Evolutionary conservation across 2,888 invertebrate species (phyloP).

Genomic region (Diplazon laetatorius): DNA sequence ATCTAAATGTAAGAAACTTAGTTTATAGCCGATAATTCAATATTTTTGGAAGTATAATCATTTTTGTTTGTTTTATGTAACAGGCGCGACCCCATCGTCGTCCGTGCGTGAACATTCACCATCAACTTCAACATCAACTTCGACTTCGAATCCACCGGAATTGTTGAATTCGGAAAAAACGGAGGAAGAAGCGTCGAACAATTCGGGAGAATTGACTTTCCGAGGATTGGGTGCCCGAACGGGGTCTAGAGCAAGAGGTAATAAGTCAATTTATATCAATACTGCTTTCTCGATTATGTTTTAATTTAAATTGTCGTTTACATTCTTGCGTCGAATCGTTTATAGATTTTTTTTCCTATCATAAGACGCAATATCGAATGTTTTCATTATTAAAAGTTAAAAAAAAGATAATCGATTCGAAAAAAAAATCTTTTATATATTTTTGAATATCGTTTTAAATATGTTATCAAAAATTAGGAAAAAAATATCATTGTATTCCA

Average conservation of each 20-base stretch:
- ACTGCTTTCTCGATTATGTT: too few relatives aligned
- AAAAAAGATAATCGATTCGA: too few relatives aligned
- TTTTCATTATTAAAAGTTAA: too few relatives aligned
- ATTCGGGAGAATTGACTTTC: conserved; percentile 18
- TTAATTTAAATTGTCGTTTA: too few relatives aligned
- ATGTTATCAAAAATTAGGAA: too few relatives aligned
- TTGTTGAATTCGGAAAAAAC: not conserved
- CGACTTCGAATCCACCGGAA: not conserved
- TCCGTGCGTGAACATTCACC: not conserved
- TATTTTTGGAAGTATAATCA: not conserved
- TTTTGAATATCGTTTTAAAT: too few relatives aligned
- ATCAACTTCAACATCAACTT: not conserved
- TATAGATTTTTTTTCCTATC: not conserved
- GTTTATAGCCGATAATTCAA: not conserved
- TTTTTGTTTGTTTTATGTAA: not conserved
- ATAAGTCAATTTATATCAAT: too few relatives aligned
- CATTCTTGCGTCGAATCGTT: not conserved
- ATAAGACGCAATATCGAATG: too few relatives aligned
- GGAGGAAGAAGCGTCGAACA: not conserved
- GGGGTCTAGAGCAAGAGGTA: too few relatives aligned
- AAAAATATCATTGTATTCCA: too few relatives aligned
- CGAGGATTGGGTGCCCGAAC: not conserved
- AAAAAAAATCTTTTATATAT: too few relatives aligned
- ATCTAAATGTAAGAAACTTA: conserved; percentile 48
- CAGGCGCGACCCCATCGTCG: conserved; percentile 2